Conservation (phyloP, 2,113 vertebrate species). For the Tragelaphus imberbis region DNA sequence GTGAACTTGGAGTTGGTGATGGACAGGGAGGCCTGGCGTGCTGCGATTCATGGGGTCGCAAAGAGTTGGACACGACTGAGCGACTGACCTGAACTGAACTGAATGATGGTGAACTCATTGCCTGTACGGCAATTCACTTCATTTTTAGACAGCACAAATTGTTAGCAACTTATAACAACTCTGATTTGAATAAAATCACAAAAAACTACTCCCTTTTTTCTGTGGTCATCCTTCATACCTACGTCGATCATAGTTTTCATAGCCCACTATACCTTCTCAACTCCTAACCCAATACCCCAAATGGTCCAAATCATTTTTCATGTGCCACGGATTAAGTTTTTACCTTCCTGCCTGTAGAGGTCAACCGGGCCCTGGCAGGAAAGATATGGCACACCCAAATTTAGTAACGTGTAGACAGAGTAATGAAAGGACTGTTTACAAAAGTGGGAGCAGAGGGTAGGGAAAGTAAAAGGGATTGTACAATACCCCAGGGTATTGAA, state of each 20-base stretch:
- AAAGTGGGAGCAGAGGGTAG: background rate
- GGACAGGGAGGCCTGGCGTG: too few relatives aligned
- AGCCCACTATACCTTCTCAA: background rate
- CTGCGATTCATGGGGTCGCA: too few relatives aligned
- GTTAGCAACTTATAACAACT: background rate
- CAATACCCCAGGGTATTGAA: background rate
- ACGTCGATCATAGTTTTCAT: background rate
- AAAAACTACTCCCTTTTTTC: background rate
- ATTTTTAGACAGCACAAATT: background rate
- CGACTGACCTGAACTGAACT: too few relatives aligned
- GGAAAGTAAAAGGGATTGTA: background rate
- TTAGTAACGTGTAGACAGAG: background rate
- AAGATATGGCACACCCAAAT: background rate
- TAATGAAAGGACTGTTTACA: background rate
- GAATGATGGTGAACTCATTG: background rate
- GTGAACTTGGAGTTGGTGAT: too few relatives aligned
- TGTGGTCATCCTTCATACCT: background rate
- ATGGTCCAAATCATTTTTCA: background rate
- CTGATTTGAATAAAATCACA: background rate
- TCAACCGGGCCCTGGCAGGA: background rate
- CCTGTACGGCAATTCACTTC: background rate
- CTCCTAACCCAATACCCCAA: background rate
- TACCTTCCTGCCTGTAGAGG: background rate
- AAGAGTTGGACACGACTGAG: too few relatives aligned
- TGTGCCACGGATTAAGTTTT: background rate